Evolutionary conservation across 2,113 vertebrate genomes (phyloP).

Genomic region (Petromus typicus): DNA sequence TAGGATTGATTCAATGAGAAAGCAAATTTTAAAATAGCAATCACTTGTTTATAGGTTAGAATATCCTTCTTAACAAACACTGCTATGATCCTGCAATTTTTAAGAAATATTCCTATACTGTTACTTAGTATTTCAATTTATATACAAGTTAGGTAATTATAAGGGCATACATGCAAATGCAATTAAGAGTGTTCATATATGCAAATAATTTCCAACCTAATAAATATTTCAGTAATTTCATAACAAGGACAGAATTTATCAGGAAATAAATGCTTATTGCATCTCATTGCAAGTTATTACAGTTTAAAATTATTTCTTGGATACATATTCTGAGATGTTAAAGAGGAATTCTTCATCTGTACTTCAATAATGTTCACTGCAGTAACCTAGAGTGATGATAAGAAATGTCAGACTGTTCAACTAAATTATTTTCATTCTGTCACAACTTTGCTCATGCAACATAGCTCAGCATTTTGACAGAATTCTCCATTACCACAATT

Average conservation of each 20-base stretch:
- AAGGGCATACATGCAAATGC: slow-evolving; percentile 74
- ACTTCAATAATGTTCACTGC: not conserved
- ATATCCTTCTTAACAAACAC: not conserved
- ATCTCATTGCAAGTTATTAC: slow-evolving; percentile 2
- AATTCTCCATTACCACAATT: not conserved
- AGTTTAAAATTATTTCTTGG: not conserved
- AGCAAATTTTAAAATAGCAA: not conserved
- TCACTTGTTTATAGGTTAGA: slow-evolving; percentile 1
- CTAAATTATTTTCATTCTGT: not conserved
- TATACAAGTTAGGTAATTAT: slow-evolving; percentile 65
- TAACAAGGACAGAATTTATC: slow-evolving; percentile 12
- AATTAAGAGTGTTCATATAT: slow-evolving; percentile 67
- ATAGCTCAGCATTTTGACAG: not conserved
- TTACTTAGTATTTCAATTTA: slow-evolving; percentile 58
- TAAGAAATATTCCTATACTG: slow-evolving; percentile 35
- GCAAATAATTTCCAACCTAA: slow-evolving; percentile 63
- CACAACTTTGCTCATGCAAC: not conserved
- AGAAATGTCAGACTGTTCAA: not conserved
- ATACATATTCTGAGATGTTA: not conserved
- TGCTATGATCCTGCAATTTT: not conserved
- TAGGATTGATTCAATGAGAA: not conserved
- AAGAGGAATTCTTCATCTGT: not conserved
- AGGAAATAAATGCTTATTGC: slow-evolving; percentile 1
- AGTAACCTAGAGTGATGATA: not conserved
- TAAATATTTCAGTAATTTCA: slow-evolving; percentile 68